A percentile compares a stretch with the other conserved stretches of the same genome.
These are phyloP conservation scores for Ginglymostoma cirratum DNA, from an alignment of 2,113 vertebrate genomes.

Conservation along the genomic window DNA sequence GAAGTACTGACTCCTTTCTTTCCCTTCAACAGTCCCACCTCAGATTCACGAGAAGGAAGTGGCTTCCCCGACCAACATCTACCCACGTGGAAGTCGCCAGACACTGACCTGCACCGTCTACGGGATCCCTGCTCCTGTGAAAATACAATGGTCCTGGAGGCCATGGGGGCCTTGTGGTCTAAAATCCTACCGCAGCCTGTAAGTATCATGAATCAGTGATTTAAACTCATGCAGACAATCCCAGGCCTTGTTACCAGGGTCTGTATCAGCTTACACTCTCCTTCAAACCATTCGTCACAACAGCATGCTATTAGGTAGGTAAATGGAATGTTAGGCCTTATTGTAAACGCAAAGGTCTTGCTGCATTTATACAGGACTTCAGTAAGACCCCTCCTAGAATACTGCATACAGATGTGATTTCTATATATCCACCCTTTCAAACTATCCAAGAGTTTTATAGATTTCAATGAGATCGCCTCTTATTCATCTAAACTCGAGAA, in stretches of 20 bases:
- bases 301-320: neutral
- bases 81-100: slow-evolving; percentile 78
- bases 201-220: slow-evolving; percentile 49
- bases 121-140: slow-evolving; percentile 68
- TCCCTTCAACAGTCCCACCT: slow-evolving; percentile 66
- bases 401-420: neutral
- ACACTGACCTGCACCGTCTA: slow-evolving; percentile 83
- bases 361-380: no score
- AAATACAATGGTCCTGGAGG: slow-evolving; percentile 87
- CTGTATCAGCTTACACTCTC: neutral
- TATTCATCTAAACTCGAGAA: no score
- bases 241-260: neutral
- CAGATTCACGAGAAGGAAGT: slow-evolving; percentile 90
- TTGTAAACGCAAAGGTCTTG: neutral
- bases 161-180: slow-evolving; percentile 82
- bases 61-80: slow-evolving; percentile 75
- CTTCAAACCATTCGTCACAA: neutral
- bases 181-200: slow-evolving; percentile 69
- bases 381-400: no score
- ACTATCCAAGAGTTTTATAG: no score
- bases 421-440: neutral
- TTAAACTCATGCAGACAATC: neutral
- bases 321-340: neutral
- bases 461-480: no score
- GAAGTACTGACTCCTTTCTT: neutral